Percentiles rank a stretch among this genome's conserved stretches.
These are phyloP conservation scores for Rhinichthys osculus DNA, from an alignment of 2,797 vertebrate genomes.

Conservation along the genomic window DNA sequence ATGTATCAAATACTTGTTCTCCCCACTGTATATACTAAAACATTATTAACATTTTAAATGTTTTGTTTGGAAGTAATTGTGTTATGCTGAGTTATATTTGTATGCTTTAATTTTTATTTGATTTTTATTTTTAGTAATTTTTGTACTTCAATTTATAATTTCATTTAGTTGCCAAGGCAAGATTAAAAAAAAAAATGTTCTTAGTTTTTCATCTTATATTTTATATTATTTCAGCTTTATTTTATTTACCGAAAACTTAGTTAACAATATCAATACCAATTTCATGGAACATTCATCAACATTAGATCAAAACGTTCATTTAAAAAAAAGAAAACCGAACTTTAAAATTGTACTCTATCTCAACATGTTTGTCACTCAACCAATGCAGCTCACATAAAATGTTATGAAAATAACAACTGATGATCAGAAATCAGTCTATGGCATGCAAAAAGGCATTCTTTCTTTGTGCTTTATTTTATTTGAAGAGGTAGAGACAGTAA, in stretches of 20 bases:
- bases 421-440: neutral
- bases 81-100: neutral
- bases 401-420: neutral
- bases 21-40: neutral
- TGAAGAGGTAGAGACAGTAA: neutral
- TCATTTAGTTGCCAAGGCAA: neutral
- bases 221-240: neutral
- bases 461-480: neutral
- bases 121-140: neutral
- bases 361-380: neutral
- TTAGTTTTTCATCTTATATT: neutral
- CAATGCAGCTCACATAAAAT: neutral
- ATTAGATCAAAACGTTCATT: neutral
- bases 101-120: neutral
- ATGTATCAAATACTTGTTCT: too few relatives aligned
- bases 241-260: neutral
- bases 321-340: neutral
- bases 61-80: neutral
- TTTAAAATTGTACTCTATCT: neutral
- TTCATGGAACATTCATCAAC: neutral
- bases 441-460: neutral
- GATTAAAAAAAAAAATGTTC: neutral
- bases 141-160: neutral
- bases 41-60: neutral
- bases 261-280: neutral